Evolutionary conservation across 1,140 invertebrate species (phyloP).

Genomic region (Oscheius sp.): DNA sequence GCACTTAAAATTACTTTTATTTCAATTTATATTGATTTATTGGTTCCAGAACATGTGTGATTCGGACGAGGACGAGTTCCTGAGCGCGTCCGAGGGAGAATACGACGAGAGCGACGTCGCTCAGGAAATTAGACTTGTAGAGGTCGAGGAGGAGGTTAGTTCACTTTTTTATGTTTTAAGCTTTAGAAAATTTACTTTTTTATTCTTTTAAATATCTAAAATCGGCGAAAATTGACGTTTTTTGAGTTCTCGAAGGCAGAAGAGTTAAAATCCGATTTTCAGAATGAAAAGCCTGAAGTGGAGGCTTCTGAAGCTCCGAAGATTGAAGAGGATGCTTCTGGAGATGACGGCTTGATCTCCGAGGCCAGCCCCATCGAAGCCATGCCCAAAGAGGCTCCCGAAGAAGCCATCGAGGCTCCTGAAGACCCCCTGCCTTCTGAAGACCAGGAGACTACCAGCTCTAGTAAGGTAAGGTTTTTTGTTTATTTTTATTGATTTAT

Average conservation of each 20-base stretch:
- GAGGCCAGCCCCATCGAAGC: too few relatives aligned
- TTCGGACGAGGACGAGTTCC: constrained; percentile 29
- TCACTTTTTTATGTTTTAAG: too few relatives aligned
- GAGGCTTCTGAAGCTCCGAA: background rate
- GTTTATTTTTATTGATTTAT: background rate
- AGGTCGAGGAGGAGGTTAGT: background rate
- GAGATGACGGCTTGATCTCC: too few relatives aligned
- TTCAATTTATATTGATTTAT: background rate
- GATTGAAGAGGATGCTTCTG: too few relatives aligned
- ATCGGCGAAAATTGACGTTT: too few relatives aligned
- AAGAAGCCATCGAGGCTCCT: too few relatives aligned
- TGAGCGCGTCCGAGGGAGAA: constrained; percentile 34
- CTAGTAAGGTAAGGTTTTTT: background rate
- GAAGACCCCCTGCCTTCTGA: background rate
- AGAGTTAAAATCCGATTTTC: background rate
- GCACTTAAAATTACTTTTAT: background rate
- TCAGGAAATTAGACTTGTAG: background rate
- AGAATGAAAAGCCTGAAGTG: background rate
- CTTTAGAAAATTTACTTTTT: too few relatives aligned
- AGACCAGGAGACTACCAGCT: background rate
- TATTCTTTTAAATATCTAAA: background rate
- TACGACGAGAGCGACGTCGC: background rate
- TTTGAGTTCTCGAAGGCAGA: too few relatives aligned
- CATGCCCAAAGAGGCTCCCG: too few relatives aligned
- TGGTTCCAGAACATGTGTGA: constrained; percentile 10